phyloP scores from a whole-genome alignment of 2,113 vertebrate genomes.

The Thermophis baileyi region DNA sequence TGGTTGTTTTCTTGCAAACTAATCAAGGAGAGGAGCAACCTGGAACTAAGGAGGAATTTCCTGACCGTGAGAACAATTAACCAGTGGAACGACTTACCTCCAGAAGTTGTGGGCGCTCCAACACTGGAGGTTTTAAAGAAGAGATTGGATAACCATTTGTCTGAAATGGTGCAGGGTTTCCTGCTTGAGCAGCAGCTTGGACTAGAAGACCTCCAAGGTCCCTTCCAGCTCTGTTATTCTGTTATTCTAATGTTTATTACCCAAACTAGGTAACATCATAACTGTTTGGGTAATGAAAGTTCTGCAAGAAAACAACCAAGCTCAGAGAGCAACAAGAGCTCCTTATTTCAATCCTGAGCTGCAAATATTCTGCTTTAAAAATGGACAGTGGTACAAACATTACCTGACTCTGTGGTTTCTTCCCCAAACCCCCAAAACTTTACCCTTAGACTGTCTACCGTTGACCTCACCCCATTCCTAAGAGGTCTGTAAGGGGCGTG shows the following conservation, averaged over 20 bases:
- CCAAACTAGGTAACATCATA: neutral
- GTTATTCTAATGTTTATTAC: neutral
- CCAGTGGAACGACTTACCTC: neutral
- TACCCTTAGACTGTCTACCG: too few species aligned
- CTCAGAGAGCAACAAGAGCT: neutral
- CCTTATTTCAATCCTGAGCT: neutral
- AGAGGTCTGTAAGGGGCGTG: too few species aligned
- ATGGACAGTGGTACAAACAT: neutral
- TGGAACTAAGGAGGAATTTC: neutral
- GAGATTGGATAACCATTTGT: neutral
- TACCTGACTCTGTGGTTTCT: too few species aligned
- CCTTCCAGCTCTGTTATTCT: neutral
- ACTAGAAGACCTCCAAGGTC: neutral
- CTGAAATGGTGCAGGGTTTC: neutral
- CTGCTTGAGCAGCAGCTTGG: neutral
- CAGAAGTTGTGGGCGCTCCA: neutral
- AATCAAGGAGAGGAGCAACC: neutral
- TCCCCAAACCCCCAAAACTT: too few species aligned
- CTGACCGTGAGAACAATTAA: neutral
- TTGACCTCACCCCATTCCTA: too few species aligned
- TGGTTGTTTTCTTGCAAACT: neutral
- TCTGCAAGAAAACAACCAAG: neutral
- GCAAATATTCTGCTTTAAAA: neutral
- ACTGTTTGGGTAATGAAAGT: neutral
- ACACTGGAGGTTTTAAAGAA: neutral